phyloP scores from a whole-genome alignment of 2,113 vertebrate species.

The Misgurnus anguillicaudatus region DNA sequence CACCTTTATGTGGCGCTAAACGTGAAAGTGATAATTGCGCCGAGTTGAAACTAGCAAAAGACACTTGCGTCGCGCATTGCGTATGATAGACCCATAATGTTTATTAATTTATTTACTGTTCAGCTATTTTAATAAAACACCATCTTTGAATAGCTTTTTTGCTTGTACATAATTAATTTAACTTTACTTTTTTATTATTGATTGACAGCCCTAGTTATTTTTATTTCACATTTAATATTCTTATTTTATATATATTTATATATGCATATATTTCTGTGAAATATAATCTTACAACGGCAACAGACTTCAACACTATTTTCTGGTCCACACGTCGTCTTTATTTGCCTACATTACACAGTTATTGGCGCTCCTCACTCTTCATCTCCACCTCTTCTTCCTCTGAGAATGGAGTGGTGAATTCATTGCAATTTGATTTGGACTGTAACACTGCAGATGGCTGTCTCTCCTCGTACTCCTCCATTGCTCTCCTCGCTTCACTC shows the following conservation, averaged over 20 bases:
- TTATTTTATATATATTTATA: neutral
- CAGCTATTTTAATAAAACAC: too few species aligned
- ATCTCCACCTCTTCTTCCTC: constrained; percentile 37
- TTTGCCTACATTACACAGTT: constrained; percentile 22
- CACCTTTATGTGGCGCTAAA: too few species aligned
- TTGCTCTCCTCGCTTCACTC: constrained; percentile 36
- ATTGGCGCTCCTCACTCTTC: constrained; percentile 20
- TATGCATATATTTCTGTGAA: neutral
- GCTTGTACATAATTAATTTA: too few species aligned
- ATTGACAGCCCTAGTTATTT: neutral
- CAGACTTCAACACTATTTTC: neutral
- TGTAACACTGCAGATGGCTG: constrained; percentile 50
- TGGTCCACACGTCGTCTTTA: neutral
- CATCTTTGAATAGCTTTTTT: too few species aligned
- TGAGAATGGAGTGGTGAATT: constrained; percentile 39
- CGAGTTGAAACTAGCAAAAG: too few species aligned
- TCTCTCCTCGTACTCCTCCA: constrained; percentile 44
- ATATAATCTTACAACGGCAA: constrained; percentile 6
- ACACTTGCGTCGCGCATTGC: too few species aligned
- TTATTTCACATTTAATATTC: neutral
- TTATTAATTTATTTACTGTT: too few species aligned
- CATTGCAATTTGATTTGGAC: constrained; percentile 44
- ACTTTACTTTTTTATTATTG: too few species aligned
- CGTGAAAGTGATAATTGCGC: too few species aligned
- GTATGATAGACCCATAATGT: too few species aligned